Conservation (phyloP, 2,888 invertebrate genomes). For the Monoplex corrugatus region DNA sequence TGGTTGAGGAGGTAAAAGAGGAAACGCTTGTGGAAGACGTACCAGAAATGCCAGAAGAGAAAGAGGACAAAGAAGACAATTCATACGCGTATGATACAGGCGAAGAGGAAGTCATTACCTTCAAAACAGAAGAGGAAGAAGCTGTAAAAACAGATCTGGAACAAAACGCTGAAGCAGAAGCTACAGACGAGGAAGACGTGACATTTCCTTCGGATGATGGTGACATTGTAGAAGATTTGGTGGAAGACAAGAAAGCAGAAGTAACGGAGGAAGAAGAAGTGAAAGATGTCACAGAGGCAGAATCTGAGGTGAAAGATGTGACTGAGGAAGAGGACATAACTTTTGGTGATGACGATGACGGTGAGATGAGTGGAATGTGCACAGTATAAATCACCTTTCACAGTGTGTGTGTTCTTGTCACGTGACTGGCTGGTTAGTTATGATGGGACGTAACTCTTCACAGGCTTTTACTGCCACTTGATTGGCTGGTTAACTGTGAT, state of each 20-base stretch:
- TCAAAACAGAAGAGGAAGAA: constrained; percentile 30
- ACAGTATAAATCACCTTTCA: neutral
- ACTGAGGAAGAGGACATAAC: constrained; percentile 35
- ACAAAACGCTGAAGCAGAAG: constrained; percentile 18
- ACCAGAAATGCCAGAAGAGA: neutral
- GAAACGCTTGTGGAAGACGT: neutral
- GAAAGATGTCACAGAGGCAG: neutral
- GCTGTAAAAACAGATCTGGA: constrained; percentile 21
- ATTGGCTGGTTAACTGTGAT: too few relatives aligned
- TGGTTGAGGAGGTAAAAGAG: neutral
- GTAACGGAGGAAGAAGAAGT: neutral
- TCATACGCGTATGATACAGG: neutral
- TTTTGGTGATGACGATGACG: constrained; percentile 33
- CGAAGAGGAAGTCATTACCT: neutral
- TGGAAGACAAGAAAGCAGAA: constrained; percentile 14
- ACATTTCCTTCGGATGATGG: constrained; percentile 28
- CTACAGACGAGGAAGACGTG: constrained; percentile 27
- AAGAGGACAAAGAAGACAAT: constrained; percentile 18
- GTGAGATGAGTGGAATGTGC: constrained; percentile 22
- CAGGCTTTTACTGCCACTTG: too few relatives aligned
- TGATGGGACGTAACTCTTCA: too few relatives aligned
- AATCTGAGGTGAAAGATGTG: neutral
- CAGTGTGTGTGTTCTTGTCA: neutral
- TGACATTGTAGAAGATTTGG: neutral
- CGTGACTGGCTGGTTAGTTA: too few relatives aligned